phyloP scores from a whole-genome alignment of 64 coral and sea anemone genomes.

The Platygyra sinensis region DNA sequence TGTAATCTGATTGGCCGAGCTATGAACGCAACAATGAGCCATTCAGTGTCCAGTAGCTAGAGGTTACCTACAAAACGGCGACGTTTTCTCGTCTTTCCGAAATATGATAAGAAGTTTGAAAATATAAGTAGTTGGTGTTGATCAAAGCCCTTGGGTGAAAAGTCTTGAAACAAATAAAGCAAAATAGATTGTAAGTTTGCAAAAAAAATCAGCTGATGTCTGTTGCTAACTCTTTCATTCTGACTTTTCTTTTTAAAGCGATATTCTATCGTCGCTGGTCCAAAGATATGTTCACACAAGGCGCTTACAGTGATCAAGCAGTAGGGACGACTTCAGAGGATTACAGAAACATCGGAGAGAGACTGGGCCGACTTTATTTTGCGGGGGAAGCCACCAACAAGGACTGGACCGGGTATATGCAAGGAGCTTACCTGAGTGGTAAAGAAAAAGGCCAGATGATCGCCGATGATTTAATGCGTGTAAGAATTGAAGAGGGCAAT shows the following conservation, averaged over 20 bases:
- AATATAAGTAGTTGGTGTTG: no score
- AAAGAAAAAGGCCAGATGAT: conserved; percentile 15
- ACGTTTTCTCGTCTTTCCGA: no score
- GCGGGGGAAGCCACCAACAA: conserved; percentile 38
- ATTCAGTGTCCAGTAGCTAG: no score
- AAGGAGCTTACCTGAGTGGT: conserved; percentile 46
- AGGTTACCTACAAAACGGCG: no score
- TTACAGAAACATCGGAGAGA: conserved; percentile 2
- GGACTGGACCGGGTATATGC: conserved; percentile 53
- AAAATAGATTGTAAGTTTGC: no score
- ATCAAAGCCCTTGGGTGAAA: no score
- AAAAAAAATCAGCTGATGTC: background rate
- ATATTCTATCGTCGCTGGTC: conserved; percentile 59
- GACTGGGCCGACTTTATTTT: conserved; percentile 42
- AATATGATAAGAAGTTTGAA: no score
- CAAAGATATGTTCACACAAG: conserved; percentile 9
- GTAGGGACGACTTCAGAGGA: conserved; percentile 12
- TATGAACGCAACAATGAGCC: no score
- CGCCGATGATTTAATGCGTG: background rate
- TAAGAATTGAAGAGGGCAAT: no score
- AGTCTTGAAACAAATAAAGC: no score
- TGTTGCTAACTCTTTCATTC: background rate
- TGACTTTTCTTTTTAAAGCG: conserved; percentile 2
- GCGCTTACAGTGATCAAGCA: conserved; percentile 27
- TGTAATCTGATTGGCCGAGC: no score